Evolutionary conservation across 2,113 vertebrate species (phyloP), one percentile per base, ranked within the genome.

Genomic region (Aphelocoma coerulescens): DNA sequence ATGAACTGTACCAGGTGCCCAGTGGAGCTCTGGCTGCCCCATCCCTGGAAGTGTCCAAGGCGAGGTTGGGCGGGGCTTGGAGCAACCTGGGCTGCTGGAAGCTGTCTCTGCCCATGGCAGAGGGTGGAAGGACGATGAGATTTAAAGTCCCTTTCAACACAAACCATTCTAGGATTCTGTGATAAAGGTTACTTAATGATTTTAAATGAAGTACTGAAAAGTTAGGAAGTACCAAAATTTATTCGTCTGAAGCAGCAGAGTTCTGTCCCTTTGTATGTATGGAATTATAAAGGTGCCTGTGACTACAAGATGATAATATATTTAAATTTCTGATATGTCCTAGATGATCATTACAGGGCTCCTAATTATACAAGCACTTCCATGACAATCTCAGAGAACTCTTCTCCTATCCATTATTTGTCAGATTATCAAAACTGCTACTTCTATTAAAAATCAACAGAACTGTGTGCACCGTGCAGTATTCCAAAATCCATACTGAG

Each of bases 21-120:
- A 76, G n/a, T 9, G 26, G 3, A 62, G 30, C 48, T 49, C 17
- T 19, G 48, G 63, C 55, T 63, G 30, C n/a, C 17, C n/a, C 24
- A 57, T 11, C 30, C 21, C 63, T 62, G 55, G 2, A 3, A 49
- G 17, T 63, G 41, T 7, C 8, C 55, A 18, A 35, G 41, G 41
- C 55, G 55, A 83, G 14, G 48, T 0, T 35, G 46, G 33, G 54
- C 0, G 0, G 46, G n/a, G 39, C 13, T 61, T 54, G 48, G 35
- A 90, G 35, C 21, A 28, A 0, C 35, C 48, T 63, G 57, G 55
- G 30, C 0, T 23, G 2, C 26, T 49, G 41, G 48, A 32, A 83
- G 18, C 2, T 43, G 48, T 33, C 10, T 7, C 55, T 83, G 63
- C 24, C n/a, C 39, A 32, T 1, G 6, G 55, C 71, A 71, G 19